Evolutionary conservation across 2,797 vertebrate genomes (phyloP), one percentile per base, ranked within the genome.

Genomic region (Rhinoraja longicauda): DNA sequence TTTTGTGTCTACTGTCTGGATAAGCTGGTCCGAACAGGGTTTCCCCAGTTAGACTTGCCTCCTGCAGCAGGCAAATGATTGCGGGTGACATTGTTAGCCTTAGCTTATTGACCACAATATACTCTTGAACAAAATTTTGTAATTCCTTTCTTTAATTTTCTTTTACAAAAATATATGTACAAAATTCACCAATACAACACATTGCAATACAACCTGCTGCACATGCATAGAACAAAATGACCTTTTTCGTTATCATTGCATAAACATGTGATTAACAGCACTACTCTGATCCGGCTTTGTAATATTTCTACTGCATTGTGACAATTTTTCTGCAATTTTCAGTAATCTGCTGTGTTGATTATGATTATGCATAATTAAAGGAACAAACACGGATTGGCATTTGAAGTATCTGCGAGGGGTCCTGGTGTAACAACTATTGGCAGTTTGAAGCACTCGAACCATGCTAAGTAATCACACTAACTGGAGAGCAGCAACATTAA

Each of bases 401-500:
- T 92, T 75, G 90, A 92, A 92, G 39, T 92, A 75, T 73, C 70
- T 73, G 75, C 57, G 12, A 45, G 29, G 75, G 73, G 70, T 45
- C 70, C 90, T 92, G 90, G 19, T 92, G 90, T 92, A 92, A 92
- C 29, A 21, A 92, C 57, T 92, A 92, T 92, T 92, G 90, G 36
- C 70, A 75, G 36, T 93, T 79, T 36, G 88, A 79, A 93, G 73
- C 88, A 91, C 59, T 93, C 88, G 91, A 77, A 91, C 86, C 10
- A 76, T 76, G 86, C 72, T 93, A 53, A 26, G 53, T 93, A 93
- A 93, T 93, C 91, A 90, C 86, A 92, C 84, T 91, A 93, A 86
- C 84, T 91, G 93, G 93, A 93, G 93, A 91, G 86, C 84, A 67
- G 88, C 73, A 39, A 62, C 84, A 92, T 78, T 92, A 75, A 75